Evolutionary conservation across 2,797 vertebrate genomes (phyloP).

Genomic region (Gallinago nigripennis): DNA sequence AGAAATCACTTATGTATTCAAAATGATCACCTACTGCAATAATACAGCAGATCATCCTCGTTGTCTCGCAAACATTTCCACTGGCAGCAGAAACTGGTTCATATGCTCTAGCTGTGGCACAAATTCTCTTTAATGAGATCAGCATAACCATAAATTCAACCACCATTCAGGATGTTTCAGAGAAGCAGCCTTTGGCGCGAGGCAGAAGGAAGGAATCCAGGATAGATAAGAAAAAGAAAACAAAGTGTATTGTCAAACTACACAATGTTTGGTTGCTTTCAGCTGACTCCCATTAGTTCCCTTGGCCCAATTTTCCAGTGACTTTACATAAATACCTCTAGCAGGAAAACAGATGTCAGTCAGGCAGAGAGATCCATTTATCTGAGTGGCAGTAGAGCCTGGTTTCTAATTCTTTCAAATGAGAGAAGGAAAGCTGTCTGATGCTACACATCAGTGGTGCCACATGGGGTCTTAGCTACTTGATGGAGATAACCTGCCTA

Average conservation of each 20-base stretch:
- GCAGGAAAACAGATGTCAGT: not conserved
- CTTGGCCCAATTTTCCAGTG: not conserved
- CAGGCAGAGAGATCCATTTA: not conserved
- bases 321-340: not conserved
- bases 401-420: not conserved
- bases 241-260: not conserved
- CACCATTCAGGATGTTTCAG: not conserved
- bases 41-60: accelerated
- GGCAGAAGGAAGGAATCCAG: not conserved
- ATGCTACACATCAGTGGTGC: not conserved
- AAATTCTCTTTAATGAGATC: not conserved
- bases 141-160: not conserved
- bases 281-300: not conserved
- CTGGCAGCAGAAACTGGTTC: not conserved
- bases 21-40: not conserved
- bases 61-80: not conserved
- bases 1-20: not conserved
- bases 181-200: not conserved
- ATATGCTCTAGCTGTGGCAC: not conserved
- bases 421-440: not conserved
- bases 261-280: not conserved
- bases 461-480: not conserved
- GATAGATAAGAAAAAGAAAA: not conserved
- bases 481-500: not conserved
- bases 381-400: not conserved